Evolutionary conservation across 2,113 vertebrate species (phyloP).

Genomic region (Semicossyphus pulcher): DNA sequence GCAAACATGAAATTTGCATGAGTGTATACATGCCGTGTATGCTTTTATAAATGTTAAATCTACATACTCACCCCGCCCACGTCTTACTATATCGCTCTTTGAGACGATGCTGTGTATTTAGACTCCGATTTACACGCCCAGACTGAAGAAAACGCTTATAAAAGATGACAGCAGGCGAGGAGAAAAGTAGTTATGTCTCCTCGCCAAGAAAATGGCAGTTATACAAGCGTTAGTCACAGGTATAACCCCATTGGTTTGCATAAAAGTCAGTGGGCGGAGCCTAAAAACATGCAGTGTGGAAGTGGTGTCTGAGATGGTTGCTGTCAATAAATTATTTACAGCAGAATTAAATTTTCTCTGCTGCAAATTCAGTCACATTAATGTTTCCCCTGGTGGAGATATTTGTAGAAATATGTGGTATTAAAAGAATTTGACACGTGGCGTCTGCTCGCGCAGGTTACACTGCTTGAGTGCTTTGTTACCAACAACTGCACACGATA

Average conservation of each 20-base stretch:
- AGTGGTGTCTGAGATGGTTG: conserved; percentile 34
- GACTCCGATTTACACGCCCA: no score
- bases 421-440: background rate
- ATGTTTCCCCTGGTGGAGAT: conserved; percentile 6
- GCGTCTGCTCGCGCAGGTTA: no score
- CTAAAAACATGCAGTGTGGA: conserved; percentile 27
- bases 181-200: no score
- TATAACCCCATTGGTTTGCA: conserved; percentile 7
- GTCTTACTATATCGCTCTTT: no score
- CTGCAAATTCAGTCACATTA: conserved; percentile 52
- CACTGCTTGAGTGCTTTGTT: no score
- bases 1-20: conserved; percentile 4
- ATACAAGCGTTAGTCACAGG: background rate
- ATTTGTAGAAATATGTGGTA: background rate
- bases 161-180: background rate
- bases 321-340: conserved; percentile 56
- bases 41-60: background rate
- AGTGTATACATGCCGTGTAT: background rate
- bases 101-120: no score
- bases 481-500: no score
- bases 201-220: background rate
- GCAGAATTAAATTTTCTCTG: conserved; percentile 54
- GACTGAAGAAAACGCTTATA: background rate
- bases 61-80: no score
- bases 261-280: background rate